Evolutionary conservation across 2,888 invertebrate species (phyloP).

Genomic region (Zygothrica quintamaculata): DNA sequence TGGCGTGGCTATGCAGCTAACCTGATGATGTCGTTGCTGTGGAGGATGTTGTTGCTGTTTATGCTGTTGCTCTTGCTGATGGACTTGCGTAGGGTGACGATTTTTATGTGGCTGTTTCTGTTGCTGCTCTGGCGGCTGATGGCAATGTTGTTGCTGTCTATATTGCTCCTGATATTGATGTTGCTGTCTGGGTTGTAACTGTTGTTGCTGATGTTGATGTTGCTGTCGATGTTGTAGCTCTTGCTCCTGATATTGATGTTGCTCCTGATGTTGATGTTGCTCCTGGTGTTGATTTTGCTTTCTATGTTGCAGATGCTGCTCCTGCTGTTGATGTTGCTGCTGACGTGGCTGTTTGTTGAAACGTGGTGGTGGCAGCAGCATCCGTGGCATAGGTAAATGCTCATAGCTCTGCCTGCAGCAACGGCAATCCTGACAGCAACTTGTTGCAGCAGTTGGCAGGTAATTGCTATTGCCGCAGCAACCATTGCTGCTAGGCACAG

Average conservation of each 20-base stretch:
- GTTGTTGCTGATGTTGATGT: slow-evolving; percentile 49
- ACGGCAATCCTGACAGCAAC: slow-evolving; percentile 54
- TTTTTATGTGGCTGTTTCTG: too few species aligned
- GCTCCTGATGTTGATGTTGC: slow-evolving; percentile 49
- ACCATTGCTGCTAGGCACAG: slow-evolving; percentile 32
- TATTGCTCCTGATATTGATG: slow-evolving; percentile 53
- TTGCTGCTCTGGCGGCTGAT: slow-evolving; percentile 35
- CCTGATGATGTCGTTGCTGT: slow-evolving; percentile 43
- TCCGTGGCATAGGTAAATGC: slow-evolving; percentile 65
- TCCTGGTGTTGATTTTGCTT: slow-evolving; percentile 56
- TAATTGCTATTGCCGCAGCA: slow-evolving; percentile 54
- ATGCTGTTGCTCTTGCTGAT: too few species aligned
- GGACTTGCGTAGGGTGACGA: too few species aligned
- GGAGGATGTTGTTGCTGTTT: slow-evolving; percentile 54
- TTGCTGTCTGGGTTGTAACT: too few species aligned
- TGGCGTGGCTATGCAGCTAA: slow-evolving; percentile 63
- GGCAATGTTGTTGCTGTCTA: slow-evolving; percentile 41
- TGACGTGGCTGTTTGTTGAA: slow-evolving; percentile 41
- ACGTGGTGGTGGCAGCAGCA: slow-evolving; percentile 59
- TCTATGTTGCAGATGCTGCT: slow-evolving; percentile 55
- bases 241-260: too few species aligned
- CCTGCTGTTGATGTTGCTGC: slow-evolving; percentile 36
- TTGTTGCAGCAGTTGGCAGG: slow-evolving; percentile 9
- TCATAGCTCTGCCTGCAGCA: slow-evolving; percentile 62
- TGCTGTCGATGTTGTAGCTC: slow-evolving; percentile 42